A percentile compares a stretch with the other conserved stretches of the same genome.
Evolutionary conservation across 2,888 invertebrate genomes (phyloP).

Genomic region (Sipunculus nudus): DNA sequence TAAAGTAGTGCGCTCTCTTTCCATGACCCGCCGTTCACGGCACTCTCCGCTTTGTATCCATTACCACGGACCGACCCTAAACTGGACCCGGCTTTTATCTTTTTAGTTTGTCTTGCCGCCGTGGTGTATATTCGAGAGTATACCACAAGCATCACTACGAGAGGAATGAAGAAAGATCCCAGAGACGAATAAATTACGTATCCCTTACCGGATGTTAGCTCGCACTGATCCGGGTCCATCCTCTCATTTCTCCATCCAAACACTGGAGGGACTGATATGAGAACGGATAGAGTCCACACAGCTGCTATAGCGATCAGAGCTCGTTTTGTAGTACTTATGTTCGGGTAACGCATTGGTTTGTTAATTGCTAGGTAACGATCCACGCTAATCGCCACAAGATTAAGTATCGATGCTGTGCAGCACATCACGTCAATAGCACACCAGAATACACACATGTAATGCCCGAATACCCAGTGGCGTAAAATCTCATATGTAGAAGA

Average conservation of each 20-base stretch:
- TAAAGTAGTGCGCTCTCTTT: neutral
- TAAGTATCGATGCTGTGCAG: conserved; percentile 31
- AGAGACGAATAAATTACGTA: conserved; percentile 46
- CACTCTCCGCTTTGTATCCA: neutral
- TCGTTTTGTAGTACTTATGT: conserved; percentile 19
- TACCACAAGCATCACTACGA: too few relatives aligned
- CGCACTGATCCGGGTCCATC: conserved; percentile 33
- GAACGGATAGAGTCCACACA: conserved; percentile 20
- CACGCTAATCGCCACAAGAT: conserved; percentile 28
- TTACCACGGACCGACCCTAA: neutral
- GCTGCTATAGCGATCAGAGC: conserved; percentile 12
- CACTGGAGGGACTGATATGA: conserved; percentile 22
- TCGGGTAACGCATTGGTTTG: conserved; percentile 27
- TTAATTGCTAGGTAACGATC: conserved; percentile 27
- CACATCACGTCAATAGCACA: conserved; percentile 22
- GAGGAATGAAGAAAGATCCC: too few relatives aligned
- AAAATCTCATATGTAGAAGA: conserved; percentile 25
- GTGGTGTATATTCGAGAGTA: too few relatives aligned
- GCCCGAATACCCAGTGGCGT: conserved; percentile 19
- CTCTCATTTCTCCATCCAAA: conserved; percentile 41
- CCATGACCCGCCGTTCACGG: neutral
- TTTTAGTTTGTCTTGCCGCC: conserved; percentile 5
- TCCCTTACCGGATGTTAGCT: conserved; percentile 38
- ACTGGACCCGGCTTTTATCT: conserved; percentile 15
- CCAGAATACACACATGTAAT: conserved; percentile 20